phyloP scores from a whole-genome alignment of 2,888 invertebrate species.

The Harpagoxenus sublaevis region DNA sequence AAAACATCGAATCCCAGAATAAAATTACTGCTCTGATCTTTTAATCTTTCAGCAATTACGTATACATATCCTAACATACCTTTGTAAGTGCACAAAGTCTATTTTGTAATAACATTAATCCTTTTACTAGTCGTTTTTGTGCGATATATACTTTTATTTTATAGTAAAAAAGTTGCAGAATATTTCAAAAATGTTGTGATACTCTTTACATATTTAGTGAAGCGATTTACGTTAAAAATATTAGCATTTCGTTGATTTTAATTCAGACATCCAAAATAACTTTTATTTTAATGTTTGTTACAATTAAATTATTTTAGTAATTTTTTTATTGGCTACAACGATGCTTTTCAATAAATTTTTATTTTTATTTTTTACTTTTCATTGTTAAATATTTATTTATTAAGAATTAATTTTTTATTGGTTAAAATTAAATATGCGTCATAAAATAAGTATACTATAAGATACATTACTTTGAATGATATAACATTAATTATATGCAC shows the following conservation, averaged over 20 bases:
- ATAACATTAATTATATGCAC: not conserved
- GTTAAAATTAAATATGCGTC: not conserved
- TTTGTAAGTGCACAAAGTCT: not conserved
- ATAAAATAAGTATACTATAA: not conserved
- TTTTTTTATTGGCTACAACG: not conserved
- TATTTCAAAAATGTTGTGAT: not conserved
- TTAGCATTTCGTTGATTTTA: not conserved
- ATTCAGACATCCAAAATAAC: not conserved
- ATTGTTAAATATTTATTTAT: not conserved
- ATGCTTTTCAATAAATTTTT: not conserved
- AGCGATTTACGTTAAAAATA: not conserved
- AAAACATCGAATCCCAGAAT: conserved; percentile 47
- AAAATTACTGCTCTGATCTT: conserved; percentile 42
- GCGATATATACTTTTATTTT: conserved; percentile 4
- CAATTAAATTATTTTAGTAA: not conserved
- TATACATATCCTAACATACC: too few species aligned
- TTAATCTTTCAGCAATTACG: not conserved
- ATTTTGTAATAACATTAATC: not conserved
- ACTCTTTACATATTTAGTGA: not conserved
- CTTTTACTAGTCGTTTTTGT: not conserved
- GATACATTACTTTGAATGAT: not conserved
- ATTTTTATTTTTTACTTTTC: not conserved
- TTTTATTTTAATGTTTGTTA: not conserved
- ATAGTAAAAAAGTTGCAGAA: not conserved
- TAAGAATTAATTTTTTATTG: not conserved